phyloP scores from a whole-genome alignment of 2,113 vertebrate species.

The Alosa alosa region DNA sequence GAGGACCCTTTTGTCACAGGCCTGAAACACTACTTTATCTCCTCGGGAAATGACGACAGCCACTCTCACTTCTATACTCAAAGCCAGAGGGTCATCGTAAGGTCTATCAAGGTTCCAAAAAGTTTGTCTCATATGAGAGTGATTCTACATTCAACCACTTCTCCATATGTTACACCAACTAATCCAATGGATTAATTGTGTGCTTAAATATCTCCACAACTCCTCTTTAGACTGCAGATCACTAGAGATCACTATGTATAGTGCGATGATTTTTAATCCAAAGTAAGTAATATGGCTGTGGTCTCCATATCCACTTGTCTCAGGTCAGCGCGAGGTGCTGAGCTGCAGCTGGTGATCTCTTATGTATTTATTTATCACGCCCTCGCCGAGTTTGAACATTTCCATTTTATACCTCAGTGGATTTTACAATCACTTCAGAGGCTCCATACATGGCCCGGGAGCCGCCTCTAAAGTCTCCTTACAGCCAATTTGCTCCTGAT shows the following conservation, averaged over 20 bases:
- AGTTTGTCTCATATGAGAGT: not conserved
- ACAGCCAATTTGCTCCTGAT: slow-evolving; percentile 21
- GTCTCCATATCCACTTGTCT: not conserved
- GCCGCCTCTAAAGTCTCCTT: not conserved
- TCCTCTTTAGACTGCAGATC: not conserved
- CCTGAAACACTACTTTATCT: slow-evolving; percentile 24
- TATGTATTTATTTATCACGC: slow-evolving; percentile 12
- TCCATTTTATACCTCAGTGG: slow-evolving; percentile 22
- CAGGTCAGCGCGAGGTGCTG: not conserved
- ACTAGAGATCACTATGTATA: not conserved
- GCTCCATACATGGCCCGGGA: not conserved
- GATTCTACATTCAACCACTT: not conserved
- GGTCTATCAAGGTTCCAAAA: not conserved
- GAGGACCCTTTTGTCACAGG: slow-evolving; percentile 38
- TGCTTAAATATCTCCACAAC: not conserved
- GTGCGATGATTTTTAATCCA: not conserved
- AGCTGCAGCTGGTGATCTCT: not conserved
- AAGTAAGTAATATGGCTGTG: not conserved
- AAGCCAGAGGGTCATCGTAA: not conserved
- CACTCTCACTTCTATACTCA: not conserved
- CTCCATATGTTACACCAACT: not conserved
- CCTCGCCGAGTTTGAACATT: slow-evolving; percentile 19
- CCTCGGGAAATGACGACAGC: slow-evolving; percentile 11
- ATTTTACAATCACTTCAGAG: slow-evolving; percentile 24
- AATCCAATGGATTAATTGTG: not conserved